Evolutionary conservation across 2,888 invertebrate species (phyloP).

Genomic region (Petrolisthes cinctipes): DNA sequence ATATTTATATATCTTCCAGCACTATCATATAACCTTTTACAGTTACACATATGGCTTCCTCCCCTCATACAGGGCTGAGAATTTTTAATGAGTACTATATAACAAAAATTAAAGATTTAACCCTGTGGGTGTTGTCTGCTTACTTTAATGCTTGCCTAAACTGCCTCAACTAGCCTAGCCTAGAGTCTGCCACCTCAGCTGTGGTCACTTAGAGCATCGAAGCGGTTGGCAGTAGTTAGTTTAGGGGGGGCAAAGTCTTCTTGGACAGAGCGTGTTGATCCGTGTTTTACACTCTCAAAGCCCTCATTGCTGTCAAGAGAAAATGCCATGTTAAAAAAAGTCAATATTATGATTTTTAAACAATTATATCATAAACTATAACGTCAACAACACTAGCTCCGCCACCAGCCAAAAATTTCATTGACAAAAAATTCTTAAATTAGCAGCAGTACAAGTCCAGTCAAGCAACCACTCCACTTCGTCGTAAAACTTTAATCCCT

Average conservation of each 20-base stretch:
- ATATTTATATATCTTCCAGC: neutral
- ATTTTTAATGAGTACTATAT: neutral
- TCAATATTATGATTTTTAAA: too few species aligned
- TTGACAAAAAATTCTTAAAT: too few species aligned
- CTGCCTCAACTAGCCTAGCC: conserved; percentile 7
- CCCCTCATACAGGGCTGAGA: neutral
- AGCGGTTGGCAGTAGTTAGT: conserved; percentile 63
- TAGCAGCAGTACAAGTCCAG: too few species aligned
- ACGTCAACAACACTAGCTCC: too few species aligned
- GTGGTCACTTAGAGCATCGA: conserved; percentile 63
- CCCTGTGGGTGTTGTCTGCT: neutral
- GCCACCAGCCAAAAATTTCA: too few species aligned
- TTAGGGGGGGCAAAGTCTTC: conserved; percentile 58
- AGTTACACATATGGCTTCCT: neutral
- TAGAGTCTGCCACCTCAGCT: conserved; percentile 50
- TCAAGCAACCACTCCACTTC: too few species aligned
- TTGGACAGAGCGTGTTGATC: conserved; percentile 30
- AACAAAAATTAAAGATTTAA: too few species aligned
- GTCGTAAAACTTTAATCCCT: too few species aligned
- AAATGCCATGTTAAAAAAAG: too few species aligned
- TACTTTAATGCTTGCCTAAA: neutral
- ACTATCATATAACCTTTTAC: neutral
- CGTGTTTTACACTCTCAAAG: conserved; percentile 55
- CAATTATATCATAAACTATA: too few species aligned
- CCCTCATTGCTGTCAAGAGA: conserved; percentile 47